Base-by-base conservation (phyloP, 2,888 invertebrate species). In the Ormyrus labotus region DNA sequence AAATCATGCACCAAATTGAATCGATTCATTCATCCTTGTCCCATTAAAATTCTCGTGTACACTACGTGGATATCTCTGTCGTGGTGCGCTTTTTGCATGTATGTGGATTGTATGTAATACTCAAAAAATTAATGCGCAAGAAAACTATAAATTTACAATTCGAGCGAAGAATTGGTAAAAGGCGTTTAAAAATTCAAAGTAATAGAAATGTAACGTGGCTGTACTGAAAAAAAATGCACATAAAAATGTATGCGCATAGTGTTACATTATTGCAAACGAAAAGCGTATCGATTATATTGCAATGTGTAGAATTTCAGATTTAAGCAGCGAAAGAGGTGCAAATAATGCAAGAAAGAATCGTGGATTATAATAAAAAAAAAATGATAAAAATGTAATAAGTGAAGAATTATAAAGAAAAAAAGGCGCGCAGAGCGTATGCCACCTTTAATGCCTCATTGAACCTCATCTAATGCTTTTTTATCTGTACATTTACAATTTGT, bases 401-500 rank as follows among this genome's bases (percentile, higher is more conserved):
- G 65, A 65, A 74, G 64, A 80, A 80, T 84, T 75, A 65, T 84
- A 84, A 80, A 34, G 65, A 67, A 78, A 77, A 82, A 77, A 76
- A 84, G 88, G 89, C 87, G 87, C 88, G 89, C 87, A 85, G 88
- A 88, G 88, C 87, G 88, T 87, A 86, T 81, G 90, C 88, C 88
- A 90, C 88, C 88, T 89, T 89, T 87, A 88, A 84, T 89, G 89
- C 90, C 90, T 90, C 90, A 90, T 90, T 90, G 89, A 86, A 89
- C 89, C 89, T 90, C 90, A 90, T 90, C 88, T 90, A 90, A 90
- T 89, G 90, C 90, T 90, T 90, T 90, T 90, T 90, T 90, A 90
- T 90, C 90, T 90, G 90, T 90, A 90, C 87, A 90, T 90, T 90
- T 90, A 90, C 90, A 90, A 90, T 90, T 90, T 90, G 90, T 90